Evolutionary conservation across 2,113 vertebrate species (phyloP).

Genomic region (Tragelaphus scriptus): DNA sequence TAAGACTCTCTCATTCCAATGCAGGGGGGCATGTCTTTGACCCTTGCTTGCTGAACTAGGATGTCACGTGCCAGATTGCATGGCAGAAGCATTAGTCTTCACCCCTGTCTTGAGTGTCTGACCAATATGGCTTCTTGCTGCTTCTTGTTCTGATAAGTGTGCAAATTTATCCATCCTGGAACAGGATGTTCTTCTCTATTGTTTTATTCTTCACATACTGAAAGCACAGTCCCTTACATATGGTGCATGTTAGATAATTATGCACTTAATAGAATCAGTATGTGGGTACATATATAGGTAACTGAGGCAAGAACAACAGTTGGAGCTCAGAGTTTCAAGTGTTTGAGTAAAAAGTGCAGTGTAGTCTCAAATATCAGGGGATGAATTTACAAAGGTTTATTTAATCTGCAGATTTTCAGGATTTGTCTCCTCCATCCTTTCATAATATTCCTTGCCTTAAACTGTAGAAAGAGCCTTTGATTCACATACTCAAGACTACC

Average conservation of each 20-base stretch:
- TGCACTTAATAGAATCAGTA: background rate
- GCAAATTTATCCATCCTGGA: background rate
- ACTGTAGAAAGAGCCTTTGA: background rate
- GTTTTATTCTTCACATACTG: background rate
- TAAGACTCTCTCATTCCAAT: background rate
- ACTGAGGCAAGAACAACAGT: background rate
- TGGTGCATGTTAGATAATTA: background rate
- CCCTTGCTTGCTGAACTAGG: background rate
- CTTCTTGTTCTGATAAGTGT: background rate
- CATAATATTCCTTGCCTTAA: background rate
- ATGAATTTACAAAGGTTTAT: background rate
- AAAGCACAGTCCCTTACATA: too few relatives aligned
- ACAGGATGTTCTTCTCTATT: background rate
- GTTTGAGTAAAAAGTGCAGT: background rate
- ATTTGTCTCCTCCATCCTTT: background rate
- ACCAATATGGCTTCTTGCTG: background rate
- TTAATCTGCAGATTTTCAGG: background rate
- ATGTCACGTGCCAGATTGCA: background rate
- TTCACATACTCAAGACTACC: background rate
- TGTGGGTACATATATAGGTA: accelerated
- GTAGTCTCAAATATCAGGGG: background rate
- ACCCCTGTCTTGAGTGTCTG: background rate
- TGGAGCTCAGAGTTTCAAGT: background rate
- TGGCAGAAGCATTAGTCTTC: background rate
- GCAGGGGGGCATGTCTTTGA: background rate